Conservation (phyloP, 37 sponge, comb jelly and placozoan species). For the Chondrosia reniformis region DNA sequence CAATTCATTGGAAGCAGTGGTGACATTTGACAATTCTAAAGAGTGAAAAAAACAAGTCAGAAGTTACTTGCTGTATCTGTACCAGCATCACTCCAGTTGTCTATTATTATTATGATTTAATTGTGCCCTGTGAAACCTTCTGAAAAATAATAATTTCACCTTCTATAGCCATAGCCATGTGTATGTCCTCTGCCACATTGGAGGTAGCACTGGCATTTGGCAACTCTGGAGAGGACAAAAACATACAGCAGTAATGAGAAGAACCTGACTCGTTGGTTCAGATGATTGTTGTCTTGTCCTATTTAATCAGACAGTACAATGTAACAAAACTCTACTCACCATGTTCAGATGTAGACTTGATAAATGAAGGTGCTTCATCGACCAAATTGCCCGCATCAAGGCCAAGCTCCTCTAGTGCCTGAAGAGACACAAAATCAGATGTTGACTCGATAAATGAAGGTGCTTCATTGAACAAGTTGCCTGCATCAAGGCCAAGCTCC, state of each 20-base stretch:
- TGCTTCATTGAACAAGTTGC: constrained; percentile 28
- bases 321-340: background rate
- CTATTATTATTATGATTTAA: too few relatives aligned
- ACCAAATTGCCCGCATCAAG: constrained; percentile 36
- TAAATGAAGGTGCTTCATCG: constrained; percentile 15
- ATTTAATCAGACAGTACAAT: background rate
- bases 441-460: background rate
- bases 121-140: too few relatives aligned
- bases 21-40: too few relatives aligned
- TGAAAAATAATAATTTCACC: too few relatives aligned
- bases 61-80: too few relatives aligned
- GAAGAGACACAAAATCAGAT: background rate
- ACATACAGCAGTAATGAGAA: background rate
- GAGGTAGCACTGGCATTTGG: constrained; percentile 6
- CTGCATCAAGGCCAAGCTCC: constrained; percentile 41
- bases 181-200: constrained; percentile 18
- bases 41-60: too few relatives aligned
- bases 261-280: background rate
- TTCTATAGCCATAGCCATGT: too few relatives aligned
- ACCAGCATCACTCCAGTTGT: too few relatives aligned
- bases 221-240: background rate
- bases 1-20: too few relatives aligned
- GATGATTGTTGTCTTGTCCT: background rate
- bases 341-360: background rate
- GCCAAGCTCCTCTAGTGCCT: constrained; percentile 46